phyloP scores from a whole-genome alignment of 2,113 vertebrate species.

The Antigone vipio region DNA sequence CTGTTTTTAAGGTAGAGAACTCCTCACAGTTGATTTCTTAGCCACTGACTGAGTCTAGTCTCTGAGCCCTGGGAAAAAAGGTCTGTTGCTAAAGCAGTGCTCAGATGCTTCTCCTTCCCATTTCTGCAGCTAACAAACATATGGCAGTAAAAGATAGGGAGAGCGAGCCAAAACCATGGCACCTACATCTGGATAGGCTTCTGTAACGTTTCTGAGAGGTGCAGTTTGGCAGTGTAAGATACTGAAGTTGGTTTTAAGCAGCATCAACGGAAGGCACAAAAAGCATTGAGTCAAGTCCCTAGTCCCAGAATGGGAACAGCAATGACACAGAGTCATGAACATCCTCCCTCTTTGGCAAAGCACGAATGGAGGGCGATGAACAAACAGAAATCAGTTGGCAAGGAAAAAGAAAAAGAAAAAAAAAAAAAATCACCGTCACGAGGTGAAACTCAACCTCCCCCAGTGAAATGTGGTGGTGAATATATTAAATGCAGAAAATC shows the following conservation, averaged over 20 bases:
- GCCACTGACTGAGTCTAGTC: neutral
- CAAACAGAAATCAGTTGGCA: neutral
- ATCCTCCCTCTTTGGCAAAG: neutral
- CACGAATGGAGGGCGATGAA: neutral
- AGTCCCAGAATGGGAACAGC: neutral
- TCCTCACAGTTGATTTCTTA: neutral
- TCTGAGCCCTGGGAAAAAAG: neutral
- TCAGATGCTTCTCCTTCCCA: neutral
- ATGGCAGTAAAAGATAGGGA: neutral
- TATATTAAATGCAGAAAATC: neutral
- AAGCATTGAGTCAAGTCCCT: neutral
- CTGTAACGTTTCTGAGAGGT: neutral
- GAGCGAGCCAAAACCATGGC: neutral
- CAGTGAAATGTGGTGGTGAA: neutral
- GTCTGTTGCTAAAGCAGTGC: neutral
- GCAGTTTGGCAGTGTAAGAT: neutral
- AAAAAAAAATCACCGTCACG: fast-evolving
- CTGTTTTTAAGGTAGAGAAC: neutral
- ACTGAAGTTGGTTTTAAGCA: neutral
- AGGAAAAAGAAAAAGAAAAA: neutral
- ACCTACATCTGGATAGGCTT: neutral
- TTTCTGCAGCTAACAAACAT: neutral
- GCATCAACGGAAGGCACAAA: neutral
- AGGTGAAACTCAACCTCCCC: neutral
- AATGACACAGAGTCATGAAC: neutral